Conservation (phyloP, 1,140 invertebrate species). For the Trichonephila clavata region DNA sequence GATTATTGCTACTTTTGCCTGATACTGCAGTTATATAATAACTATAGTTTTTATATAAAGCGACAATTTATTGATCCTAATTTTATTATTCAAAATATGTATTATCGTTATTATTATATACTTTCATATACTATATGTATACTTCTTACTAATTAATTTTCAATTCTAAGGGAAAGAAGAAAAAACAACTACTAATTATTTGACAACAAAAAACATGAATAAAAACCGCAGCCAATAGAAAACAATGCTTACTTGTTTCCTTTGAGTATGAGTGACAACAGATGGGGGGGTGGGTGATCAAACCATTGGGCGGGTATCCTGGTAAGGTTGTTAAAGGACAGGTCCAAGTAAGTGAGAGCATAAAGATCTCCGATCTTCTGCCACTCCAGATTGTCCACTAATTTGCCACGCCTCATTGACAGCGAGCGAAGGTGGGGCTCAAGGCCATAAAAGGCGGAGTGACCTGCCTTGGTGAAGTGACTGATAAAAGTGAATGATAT, state of each 20-base stretch:
- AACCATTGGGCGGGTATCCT: constrained; percentile 61
- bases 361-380: constrained; percentile 53
- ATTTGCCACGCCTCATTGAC: constrained; percentile 49
- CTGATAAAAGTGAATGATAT: constrained; percentile 42
- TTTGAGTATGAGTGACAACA: constrained; percentile 50
- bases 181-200: no score
- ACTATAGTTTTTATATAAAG: no score
- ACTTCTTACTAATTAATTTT: no score
- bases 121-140: no score
- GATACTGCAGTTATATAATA: no score
- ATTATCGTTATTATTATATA: no score
- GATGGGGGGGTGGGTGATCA: background rate
- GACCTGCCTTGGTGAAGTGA: constrained; percentile 51
- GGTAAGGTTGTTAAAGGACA: constrained; percentile 54
- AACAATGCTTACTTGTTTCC: constrained; percentile 45
- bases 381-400: constrained; percentile 46
- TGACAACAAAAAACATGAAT: no score
- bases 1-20: no score
- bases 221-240: background rate
- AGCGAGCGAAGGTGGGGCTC: constrained; percentile 10
- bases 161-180: no score
- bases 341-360: constrained; percentile 32
- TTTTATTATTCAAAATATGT: no score
- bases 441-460: constrained; percentile 49
- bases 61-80: no score